phyloP scores from a whole-genome alignment of 2,888 invertebrate species.

The Panzeria rudis region DNA sequence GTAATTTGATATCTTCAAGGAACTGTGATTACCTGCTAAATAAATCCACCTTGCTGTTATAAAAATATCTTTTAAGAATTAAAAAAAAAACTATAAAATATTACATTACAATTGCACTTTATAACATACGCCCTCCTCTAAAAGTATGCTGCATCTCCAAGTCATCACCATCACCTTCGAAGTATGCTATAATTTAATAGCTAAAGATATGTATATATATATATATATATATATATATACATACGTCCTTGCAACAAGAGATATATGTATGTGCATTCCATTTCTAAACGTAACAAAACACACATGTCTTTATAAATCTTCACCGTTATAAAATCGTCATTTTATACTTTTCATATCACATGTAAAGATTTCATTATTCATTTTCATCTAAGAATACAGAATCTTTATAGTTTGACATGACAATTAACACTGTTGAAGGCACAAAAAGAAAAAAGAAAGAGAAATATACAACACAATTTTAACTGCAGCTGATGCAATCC shows the following conservation, averaged over 20 bases:
- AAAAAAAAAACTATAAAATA: no score
- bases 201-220: conserved; percentile 1
- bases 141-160: neutral
- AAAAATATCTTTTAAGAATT: no score
- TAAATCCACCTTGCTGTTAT: no score
- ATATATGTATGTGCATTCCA: neutral
- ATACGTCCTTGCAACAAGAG: neutral
- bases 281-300: neutral
- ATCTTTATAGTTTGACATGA: conserved; percentile 58
- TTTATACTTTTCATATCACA: conserved; percentile 18
- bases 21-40: no score
- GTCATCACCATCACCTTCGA: neutral
- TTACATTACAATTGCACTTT: neutral
- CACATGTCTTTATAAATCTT: conserved; percentile 26
- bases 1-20: no score
- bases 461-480: neutral
- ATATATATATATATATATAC: no score
- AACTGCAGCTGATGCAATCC: conserved; percentile 43
- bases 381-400: conserved; percentile 1
- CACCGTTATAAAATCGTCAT: conserved; percentile 51
- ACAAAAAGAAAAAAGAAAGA: neutral
- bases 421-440: conserved; percentile 53
- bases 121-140: neutral
- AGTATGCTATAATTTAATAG: conserved; percentile 23
- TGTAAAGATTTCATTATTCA: conserved; percentile 37